These are phyloP conservation scores for Turritopsis dohrnii DNA, from an alignment of 30 jellyfish, hydroid and myxozoan genomes.

Conservation along the genomic window DNA sequence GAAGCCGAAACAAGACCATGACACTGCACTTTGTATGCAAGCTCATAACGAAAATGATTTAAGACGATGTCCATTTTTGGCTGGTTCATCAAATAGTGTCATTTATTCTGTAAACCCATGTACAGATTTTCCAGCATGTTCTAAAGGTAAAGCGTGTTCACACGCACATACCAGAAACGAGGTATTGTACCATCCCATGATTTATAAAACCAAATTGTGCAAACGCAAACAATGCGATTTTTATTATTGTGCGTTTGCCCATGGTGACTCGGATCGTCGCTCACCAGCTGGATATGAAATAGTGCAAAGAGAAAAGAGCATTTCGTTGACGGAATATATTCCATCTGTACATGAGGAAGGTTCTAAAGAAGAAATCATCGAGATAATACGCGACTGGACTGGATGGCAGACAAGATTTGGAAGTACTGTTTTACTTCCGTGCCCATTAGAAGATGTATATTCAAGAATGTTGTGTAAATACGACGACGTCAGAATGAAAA, in stretches of 20 bases:
- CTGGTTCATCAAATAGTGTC: neutral
- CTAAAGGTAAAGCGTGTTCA: conserved; percentile 1
- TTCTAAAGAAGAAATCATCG: neutral
- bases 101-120: neutral
- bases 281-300: neutral
- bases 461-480: conserved; percentile 4
- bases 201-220: conserved; percentile 1
- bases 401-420: conserved; percentile 14
- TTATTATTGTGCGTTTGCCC: conserved; percentile 9
- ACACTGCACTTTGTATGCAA: neutral
- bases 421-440: conserved; percentile 4
- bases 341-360: neutral
- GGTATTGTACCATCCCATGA: neutral
- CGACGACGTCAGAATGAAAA: neutral
- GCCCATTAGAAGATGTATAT: conserved; percentile 10
- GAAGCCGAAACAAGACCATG: conserved; percentile 16
- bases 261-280: conserved; percentile 3
- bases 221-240: neutral
- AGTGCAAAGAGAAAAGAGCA: neutral
- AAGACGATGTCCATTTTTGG: neutral
- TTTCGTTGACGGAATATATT: conserved; percentile 1
- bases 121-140: neutral
- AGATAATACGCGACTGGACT: conserved; percentile 12
- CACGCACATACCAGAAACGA: conserved; percentile 5
- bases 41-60: conserved; percentile 13